Evolutionary conservation across 2,797 vertebrate genomes (phyloP), one percentile per base, ranked within the genome.

Genomic region (Coccyzus lansbergi): DNA sequence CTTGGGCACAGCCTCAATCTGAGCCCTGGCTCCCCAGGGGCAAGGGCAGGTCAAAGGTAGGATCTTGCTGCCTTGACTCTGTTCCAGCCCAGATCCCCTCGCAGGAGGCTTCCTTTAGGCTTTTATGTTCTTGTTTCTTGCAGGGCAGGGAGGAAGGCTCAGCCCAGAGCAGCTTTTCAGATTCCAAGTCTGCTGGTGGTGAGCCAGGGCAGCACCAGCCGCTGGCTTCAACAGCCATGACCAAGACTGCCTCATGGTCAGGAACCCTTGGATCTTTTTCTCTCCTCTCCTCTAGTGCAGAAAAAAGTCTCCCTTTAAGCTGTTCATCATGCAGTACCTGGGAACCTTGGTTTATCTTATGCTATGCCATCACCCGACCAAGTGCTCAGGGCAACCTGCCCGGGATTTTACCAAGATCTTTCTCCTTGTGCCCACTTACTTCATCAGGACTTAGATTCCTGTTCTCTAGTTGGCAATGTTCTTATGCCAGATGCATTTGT

Each of bases 121-220:
- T 79, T 90, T 88, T 51, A 38, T 55, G 33, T 78, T 74, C 26
- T 48, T 8, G 18, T 67, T 84, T 64, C 64, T 91, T 70, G 13
- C 36, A 64, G 75, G 85, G 65, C 55, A 53, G 44, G 70, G 68
- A 69, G 88, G 81, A 59, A 93, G 83, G 22, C 51, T 90, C 22
- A 28, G 93, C 84, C 62, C 72, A 70, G 77, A 83, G 60, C 8
- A 69, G 79, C 36, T 78, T 88, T 89, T 95, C 33, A 80, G 68
- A 86, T 80, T 49, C 67, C 24, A 64, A 69, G 80, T 83, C 93
- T 88, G 59, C 92, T 87, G 90, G 83, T 95, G 74, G 67, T 0
- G 3, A n/a, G 46, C 81, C 93, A 90, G 91, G 52, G 55, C 68
- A 38, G 82, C 44, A 58, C 25, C 67, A 88, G 92, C 52, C 3